These are phyloP conservation scores for Balaeniceps rex DNA, from an alignment of 2,113 vertebrate genomes.

Conservation along the genomic window DNA sequence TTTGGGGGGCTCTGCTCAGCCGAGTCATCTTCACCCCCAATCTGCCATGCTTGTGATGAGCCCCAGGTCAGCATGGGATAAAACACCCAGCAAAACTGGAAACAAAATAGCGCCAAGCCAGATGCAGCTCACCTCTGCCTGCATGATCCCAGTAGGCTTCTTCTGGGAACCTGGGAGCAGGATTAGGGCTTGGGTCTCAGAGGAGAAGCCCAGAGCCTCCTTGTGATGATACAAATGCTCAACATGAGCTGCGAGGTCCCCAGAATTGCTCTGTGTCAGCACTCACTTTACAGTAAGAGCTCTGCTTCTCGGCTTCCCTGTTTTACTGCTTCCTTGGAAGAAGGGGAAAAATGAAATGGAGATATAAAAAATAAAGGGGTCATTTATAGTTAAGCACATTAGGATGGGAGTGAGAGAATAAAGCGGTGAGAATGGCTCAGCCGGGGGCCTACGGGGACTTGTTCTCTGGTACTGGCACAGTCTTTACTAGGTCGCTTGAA, in stretches of 20 bases:
- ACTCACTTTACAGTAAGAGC: slow-evolving; percentile 7
- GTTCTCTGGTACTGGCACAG: neutral
- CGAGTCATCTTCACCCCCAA: neutral
- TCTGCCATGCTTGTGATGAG: neutral
- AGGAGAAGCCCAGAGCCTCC: neutral
- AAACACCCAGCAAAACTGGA: neutral
- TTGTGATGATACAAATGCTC: neutral
- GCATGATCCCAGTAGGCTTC: neutral
- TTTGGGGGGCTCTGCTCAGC: neutral
- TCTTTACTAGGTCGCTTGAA: slow-evolving; percentile 39
- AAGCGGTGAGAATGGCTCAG: neutral
- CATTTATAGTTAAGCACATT: slow-evolving; percentile 45
- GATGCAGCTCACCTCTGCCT: neutral
- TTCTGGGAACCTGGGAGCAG: neutral
- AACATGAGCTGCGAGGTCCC: neutral
- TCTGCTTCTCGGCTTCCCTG: neutral
- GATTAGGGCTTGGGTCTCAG: neutral
- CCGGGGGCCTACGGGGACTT: neutral
- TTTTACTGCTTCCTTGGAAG: slow-evolving; percentile 5
- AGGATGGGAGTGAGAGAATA: neutral
- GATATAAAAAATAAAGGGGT: slow-evolving; percentile 50
- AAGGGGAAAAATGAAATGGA: slow-evolving; percentile 23
- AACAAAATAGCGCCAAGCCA: neutral
- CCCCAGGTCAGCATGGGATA: neutral
- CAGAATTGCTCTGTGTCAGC: neutral